These are phyloP conservation scores for Hydrozoanthus gracilis DNA, from an alignment of 92 coral and sea anemone genomes.

Conservation along the genomic window DNA sequence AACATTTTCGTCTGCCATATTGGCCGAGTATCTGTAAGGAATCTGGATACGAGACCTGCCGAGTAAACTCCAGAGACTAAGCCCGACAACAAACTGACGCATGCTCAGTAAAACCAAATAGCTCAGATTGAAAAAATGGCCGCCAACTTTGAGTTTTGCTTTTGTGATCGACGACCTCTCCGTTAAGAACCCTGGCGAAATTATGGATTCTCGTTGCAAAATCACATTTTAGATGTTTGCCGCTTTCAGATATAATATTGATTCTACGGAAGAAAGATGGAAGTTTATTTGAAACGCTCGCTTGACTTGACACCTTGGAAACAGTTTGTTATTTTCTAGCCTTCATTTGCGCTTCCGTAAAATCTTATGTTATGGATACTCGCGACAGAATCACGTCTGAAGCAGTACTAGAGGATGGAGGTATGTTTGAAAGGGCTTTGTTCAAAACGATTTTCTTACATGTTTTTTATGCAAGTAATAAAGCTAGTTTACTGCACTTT, in stretches of 20 bases:
- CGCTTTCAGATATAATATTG: neutral
- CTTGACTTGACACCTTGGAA: slow-evolving; percentile 31
- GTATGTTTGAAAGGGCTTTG: neutral
- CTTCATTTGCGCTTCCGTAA: neutral
- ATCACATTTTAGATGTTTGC: neutral
- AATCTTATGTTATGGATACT: slow-evolving; percentile 16
- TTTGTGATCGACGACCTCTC: neutral
- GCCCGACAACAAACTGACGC: slow-evolving; percentile 44
- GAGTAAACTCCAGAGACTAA: neutral
- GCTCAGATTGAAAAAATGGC: slow-evolving; percentile 67
- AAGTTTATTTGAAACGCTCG: neutral
- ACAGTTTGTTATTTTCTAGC: slow-evolving; percentile 12
- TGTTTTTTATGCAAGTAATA: neutral
- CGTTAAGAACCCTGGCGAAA: neutral
- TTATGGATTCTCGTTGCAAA: neutral
- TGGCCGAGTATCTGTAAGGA: neutral
- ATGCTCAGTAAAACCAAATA: slow-evolving; percentile 57
- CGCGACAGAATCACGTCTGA: slow-evolving; percentile 24
- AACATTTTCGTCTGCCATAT: neutral
- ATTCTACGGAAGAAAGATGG: neutral
- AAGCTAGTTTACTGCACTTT: no score
- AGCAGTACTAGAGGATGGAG: slow-evolving; percentile 23
- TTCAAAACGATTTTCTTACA: neutral
- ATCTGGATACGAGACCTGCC: neutral
- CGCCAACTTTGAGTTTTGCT: slow-evolving; percentile 55